phyloP scores from a whole-genome alignment of 2,113 vertebrate species.

The Synchiropus splendidus region DNA sequence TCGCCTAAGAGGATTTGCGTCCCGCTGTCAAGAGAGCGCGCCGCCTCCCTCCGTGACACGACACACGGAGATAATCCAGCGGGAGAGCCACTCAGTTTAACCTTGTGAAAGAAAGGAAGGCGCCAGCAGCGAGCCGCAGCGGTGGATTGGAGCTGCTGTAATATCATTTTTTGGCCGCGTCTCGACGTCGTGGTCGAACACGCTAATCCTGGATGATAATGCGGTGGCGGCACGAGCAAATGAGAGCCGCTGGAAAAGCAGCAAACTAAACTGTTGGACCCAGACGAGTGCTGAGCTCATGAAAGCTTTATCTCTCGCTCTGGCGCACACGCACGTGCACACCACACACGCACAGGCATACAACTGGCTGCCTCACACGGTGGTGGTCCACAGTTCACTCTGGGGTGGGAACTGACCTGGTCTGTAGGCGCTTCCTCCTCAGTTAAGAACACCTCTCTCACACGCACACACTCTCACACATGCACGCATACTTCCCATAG shows the following conservation, averaged over 20 bases:
- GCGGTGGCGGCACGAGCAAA: slow-evolving; percentile 46
- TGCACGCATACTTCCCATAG: slow-evolving; percentile 56
- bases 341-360: slow-evolving; percentile 13
- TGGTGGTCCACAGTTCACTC: no score
- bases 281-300: slow-evolving; percentile 4
- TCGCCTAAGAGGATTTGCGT: slow-evolving; percentile 53
- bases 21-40: slow-evolving; percentile 45
- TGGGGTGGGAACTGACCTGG: no score
- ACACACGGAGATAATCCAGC: slow-evolving; percentile 54
- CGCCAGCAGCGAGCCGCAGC: slow-evolving; percentile 10
- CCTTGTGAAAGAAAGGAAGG: slow-evolving; percentile 51
- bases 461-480: slow-evolving; percentile 25
- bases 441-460: slow-evolving; percentile 10
- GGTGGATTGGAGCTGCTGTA: slow-evolving; percentile 38
- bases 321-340: slow-evolving; percentile 1
- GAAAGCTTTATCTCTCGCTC: slow-evolving; percentile 1
- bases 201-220: slow-evolving; percentile 43
- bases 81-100: slow-evolving; percentile 38
- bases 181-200: slow-evolving; percentile 20
- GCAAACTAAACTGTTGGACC: background rate
- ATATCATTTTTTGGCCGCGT: slow-evolving; percentile 40
- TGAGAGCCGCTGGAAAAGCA: slow-evolving; percentile 31
- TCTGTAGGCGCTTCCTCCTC: no score
- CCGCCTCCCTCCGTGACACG: slow-evolving; percentile 42
- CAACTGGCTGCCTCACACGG: no score